Percentiles rank a stretch among this genome's conserved stretches.
Evolutionary conservation across 2,797 vertebrate genomes (phyloP).

Genomic region (Brachyalestes nurse): DNA sequence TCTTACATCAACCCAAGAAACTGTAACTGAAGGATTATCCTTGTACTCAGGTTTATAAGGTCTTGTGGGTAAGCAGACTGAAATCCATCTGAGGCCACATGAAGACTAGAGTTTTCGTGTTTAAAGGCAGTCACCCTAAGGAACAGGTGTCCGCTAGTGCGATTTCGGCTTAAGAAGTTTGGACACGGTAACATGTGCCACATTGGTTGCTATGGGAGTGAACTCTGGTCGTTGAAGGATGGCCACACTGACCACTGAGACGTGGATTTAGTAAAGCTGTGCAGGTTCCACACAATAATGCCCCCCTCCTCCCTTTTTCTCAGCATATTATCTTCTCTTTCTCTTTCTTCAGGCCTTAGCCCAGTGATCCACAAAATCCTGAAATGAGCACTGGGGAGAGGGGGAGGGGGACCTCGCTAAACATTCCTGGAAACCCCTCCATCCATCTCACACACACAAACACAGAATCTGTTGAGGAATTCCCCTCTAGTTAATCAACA

Average conservation of each 20-base stretch:
- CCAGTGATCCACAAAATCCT: slow-evolving; percentile 55
- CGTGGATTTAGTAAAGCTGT: slow-evolving; percentile 52
- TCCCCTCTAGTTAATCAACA: not conserved
- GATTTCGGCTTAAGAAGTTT: slow-evolving; percentile 28
- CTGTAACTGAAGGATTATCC: not conserved
- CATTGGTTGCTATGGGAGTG: slow-evolving; percentile 39
- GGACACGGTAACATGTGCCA: slow-evolving; percentile 20
- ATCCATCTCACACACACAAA: not conserved
- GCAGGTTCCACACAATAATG: slow-evolving; percentile 52
- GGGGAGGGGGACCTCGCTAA: slow-evolving; percentile 27
- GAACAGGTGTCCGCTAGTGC: slow-evolving; percentile 30
- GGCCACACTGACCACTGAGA: slow-evolving; percentile 46
- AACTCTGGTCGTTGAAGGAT: slow-evolving; percentile 33
- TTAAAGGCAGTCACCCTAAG: not conserved
- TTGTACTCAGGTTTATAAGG: not conserved
- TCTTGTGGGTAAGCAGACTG: not conserved
- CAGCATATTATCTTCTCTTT: slow-evolving; percentile 45
- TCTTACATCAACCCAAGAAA: too few species aligned
- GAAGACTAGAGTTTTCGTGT: not conserved
- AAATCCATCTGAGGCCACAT: not conserved
- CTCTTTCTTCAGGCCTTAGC: slow-evolving; percentile 45
- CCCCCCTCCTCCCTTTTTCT: slow-evolving; percentile 18
- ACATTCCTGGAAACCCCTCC: slow-evolving; percentile 26
- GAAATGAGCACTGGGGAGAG: slow-evolving; percentile 42
- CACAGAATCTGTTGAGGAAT: slow-evolving; percentile 21